Percentiles rank a stretch among this genome's conserved stretches.
These are phyloP conservation scores for Danio rerio DNA, from an alignment of 2,113 vertebrate genomes.

Conservation along the genomic window GRCz12tu NC_133199.1:2260001-2260500, in stretches of 20 bases:
- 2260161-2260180: too few species aligned
- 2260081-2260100: too few species aligned
- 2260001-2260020: too few species aligned
- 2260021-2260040: too few species aligned
- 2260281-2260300: not conserved
- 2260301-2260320: constrained; percentile 5
- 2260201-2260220: too few species aligned
- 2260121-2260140: too few species aligned
- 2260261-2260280: constrained; percentile 6
- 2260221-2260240: too few species aligned
- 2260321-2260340: constrained; percentile 47
- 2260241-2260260: not conserved
- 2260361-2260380: not conserved
- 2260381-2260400: constrained; percentile 12
- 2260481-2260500: constrained; percentile 44
- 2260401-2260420: constrained; percentile 2
- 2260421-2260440: not conserved
- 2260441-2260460: constrained; percentile 3
- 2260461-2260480: constrained; percentile 12
- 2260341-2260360: constrained; percentile 30
- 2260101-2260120: too few species aligned
- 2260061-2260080: too few species aligned
- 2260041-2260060: too few species aligned
- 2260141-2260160: too few species aligned
- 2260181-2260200: too few species aligned